Percentiles rank a stretch among this genome's conserved stretches.
Conservation (phyloP, 2,888 invertebrate genomes). For the Hesperia comma region DNA sequence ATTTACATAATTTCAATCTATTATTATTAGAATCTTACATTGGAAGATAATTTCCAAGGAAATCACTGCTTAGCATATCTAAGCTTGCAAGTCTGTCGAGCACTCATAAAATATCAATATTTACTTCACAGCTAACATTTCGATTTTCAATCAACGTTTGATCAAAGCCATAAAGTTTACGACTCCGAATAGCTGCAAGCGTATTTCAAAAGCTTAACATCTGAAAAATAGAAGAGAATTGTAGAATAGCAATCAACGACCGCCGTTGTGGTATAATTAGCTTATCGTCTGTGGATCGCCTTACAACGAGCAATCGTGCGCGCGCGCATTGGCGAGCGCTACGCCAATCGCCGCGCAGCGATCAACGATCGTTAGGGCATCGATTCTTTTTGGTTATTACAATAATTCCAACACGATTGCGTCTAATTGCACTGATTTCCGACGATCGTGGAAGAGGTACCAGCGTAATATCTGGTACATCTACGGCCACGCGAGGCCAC, state of each 20-base stretch:
- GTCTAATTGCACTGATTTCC: slow-evolving; percentile 79
- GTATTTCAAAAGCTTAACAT: slow-evolving; percentile 63
- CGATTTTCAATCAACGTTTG: slow-evolving; percentile 61
- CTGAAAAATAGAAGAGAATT: slow-evolving; percentile 70
- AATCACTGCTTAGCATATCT: no score
- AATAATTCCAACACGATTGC: slow-evolving; percentile 81
- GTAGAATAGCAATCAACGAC: slow-evolving; percentile 68
- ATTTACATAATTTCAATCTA: no score
- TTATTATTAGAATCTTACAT: no score
- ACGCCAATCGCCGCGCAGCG: slow-evolving; percentile 72
- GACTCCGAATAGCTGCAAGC: slow-evolving; percentile 50
- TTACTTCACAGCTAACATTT: slow-evolving; percentile 53
- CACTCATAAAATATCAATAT: not conserved
- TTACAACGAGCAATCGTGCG: slow-evolving; percentile 66
- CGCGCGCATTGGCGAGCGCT: slow-evolving; percentile 75
- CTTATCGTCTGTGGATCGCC: slow-evolving; percentile 75
- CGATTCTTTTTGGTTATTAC: slow-evolving; percentile 82
- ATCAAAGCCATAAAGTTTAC: slow-evolving; percentile 59
- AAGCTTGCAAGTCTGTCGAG: no score
- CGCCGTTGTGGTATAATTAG: slow-evolving; percentile 71
- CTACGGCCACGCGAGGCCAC: slow-evolving; percentile 51
- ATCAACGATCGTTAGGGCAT: slow-evolving; percentile 71
- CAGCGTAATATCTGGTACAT: slow-evolving; percentile 65
- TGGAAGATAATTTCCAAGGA: no score
- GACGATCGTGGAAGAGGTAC: slow-evolving; percentile 62